Conservation (phyloP, 2,888 invertebrate species). For the Druceiella hillmani region DNA sequence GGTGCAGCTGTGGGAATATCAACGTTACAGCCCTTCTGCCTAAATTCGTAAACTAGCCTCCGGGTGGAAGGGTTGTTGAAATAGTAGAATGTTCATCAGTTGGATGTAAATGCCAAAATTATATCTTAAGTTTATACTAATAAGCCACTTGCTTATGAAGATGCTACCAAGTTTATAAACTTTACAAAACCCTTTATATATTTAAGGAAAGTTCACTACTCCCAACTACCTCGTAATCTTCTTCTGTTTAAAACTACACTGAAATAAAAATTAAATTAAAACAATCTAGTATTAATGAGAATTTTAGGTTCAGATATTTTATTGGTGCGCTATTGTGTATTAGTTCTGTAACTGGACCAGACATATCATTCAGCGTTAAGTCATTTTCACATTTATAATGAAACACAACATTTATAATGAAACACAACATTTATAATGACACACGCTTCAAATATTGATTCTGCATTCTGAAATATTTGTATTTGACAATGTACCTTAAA, state of each 20-base stretch:
- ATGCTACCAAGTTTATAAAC: too few species aligned
- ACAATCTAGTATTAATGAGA: not conserved
- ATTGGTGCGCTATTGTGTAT: constrained; percentile 21
- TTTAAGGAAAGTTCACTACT: too few species aligned
- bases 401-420: constrained; percentile 28
- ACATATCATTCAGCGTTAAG: constrained; percentile 25
- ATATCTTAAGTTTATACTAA: too few species aligned
- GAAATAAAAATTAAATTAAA: constrained; percentile 4
- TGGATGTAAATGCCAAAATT: too few species aligned
- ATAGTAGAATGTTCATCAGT: too few species aligned
- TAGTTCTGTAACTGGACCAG: constrained; percentile 24
- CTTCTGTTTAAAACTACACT: not conserved
- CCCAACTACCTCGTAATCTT: too few species aligned
- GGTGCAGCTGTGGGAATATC: too few species aligned
- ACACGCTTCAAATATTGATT: constrained; percentile 20
- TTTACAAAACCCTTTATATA: too few species aligned
- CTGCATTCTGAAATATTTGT: constrained; percentile 28
- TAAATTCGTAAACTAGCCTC: too few species aligned
- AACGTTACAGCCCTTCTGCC: too few species aligned
- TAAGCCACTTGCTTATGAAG: too few species aligned
- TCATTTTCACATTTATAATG: constrained; percentile 26
- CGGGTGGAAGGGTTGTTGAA: too few species aligned
- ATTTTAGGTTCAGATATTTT: constrained; percentile 12
- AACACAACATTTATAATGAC: constrained; percentile 25
- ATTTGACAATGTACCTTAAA: constrained; percentile 17